Percentiles rank a stretch among this genome's conserved stretches.
Conservation (phyloP, 2,888 invertebrate genomes). For the Ephialtes manifestator region DNA sequence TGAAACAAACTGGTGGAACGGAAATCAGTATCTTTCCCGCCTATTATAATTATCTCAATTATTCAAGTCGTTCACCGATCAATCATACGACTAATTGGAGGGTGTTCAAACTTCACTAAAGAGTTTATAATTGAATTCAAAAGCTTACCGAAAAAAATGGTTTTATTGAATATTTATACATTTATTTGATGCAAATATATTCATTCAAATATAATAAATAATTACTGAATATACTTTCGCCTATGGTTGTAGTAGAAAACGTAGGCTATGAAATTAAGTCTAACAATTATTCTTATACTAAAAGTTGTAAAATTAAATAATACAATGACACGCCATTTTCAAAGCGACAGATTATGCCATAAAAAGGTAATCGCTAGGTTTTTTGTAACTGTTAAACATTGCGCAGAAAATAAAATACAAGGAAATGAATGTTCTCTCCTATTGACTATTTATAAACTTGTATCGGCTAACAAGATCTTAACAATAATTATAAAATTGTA, state of each 20-base stretch:
- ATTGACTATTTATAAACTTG: neutral
- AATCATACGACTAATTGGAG: conserved; percentile 47
- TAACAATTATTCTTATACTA: neutral
- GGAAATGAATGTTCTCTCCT: neutral
- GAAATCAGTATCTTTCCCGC: conserved; percentile 56
- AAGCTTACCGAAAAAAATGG: neutral
- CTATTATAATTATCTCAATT: conserved; percentile 45
- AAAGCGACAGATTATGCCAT: too few relatives aligned
- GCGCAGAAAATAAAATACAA: neutral
- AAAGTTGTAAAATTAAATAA: neutral
- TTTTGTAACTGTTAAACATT: neutral
- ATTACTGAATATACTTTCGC: too few relatives aligned
- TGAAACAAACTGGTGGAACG: conserved; percentile 27
- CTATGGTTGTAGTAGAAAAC: too few relatives aligned
- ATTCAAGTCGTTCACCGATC: conserved; percentile 34
- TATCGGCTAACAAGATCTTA: neutral
- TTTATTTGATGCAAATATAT: too few relatives aligned
- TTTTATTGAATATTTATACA: neutral
- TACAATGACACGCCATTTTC: too few relatives aligned
- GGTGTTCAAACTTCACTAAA: conserved; percentile 30
- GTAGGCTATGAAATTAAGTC: neutral
- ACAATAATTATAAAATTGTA: neutral
- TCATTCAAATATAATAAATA: too few relatives aligned
- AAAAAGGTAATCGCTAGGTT: neutral
- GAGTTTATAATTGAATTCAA: neutral